Percentiles rank a stretch among this genome's conserved stretches.
These are phyloP conservation scores for Nomada fucata DNA, from an alignment of 2,888 invertebrate species.

Conservation along the genomic window DNA sequence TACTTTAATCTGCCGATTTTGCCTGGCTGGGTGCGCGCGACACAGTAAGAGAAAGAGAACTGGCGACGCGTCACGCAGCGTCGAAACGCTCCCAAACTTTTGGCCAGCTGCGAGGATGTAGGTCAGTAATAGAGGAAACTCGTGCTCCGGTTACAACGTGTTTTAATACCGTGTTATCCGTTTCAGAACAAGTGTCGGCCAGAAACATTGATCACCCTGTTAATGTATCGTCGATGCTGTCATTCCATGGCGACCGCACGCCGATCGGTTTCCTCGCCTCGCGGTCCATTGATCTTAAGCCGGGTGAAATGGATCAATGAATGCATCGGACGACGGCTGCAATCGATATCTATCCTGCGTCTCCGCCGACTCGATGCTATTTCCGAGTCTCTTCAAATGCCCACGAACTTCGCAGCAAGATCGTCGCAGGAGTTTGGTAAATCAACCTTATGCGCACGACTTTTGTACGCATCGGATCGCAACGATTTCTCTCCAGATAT, in stretches of 20 bases:
- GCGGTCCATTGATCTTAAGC: slow-evolving; percentile 40
- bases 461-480: too few species aligned
- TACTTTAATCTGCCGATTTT: neutral
- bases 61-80: too few species aligned
- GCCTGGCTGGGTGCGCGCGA: too few species aligned
- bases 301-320: slow-evolving; percentile 32
- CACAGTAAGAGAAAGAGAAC: too few species aligned
- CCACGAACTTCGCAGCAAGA: too few species aligned
- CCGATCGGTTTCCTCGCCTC: slow-evolving; percentile 39
- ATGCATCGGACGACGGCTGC: slow-evolving; percentile 4
- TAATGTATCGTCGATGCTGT: slow-evolving; percentile 5
- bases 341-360: slow-evolving; percentile 18
- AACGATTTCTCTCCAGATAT: too few species aligned
- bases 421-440: neutral
- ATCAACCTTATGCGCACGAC: rapidly evolving
- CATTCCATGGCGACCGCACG: slow-evolving; percentile 10
- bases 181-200: neutral
- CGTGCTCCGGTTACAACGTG: neutral
- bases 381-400: neutral
- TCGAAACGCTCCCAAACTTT: too few species aligned
- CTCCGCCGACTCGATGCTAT: neutral
- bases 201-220: slow-evolving; percentile 4
- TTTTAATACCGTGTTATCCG: slow-evolving; percentile 2
- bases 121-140: neutral
- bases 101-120: neutral